phyloP scores from a whole-genome alignment of 2,888 invertebrate species.

The Nomada fabriciana region DNA sequence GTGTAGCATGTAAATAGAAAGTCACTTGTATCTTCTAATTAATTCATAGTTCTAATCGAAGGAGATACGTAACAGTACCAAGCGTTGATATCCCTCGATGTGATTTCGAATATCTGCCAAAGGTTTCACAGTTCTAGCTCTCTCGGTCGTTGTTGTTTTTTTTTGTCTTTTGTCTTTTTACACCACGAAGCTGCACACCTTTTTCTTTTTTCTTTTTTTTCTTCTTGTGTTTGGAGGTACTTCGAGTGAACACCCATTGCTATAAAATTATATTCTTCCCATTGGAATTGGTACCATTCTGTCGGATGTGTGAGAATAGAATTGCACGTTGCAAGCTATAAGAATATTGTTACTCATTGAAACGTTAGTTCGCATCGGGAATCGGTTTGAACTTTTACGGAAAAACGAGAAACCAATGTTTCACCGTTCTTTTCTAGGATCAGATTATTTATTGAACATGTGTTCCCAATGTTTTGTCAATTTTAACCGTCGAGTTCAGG shows the following conservation, averaged over 20 bases:
- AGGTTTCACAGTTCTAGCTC: slow-evolving; percentile 67
- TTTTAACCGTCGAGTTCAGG: slow-evolving; percentile 33
- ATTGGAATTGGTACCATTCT: slow-evolving; percentile 6
- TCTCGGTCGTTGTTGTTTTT: slow-evolving; percentile 39
- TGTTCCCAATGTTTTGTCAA: slow-evolving; percentile 26
- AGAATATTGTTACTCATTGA: slow-evolving; percentile 15
- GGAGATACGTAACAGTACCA: slow-evolving; percentile 59
- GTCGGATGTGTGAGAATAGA: slow-evolving; percentile 21
- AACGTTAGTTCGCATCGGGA: not conserved
- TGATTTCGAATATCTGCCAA: slow-evolving; percentile 63
- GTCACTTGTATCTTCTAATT: slow-evolving; percentile 66
- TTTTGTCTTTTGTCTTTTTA: slow-evolving; percentile 10
- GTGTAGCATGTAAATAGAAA: slow-evolving; percentile 66
- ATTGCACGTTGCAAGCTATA: slow-evolving; percentile 12
- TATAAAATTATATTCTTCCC: slow-evolving; percentile 20
- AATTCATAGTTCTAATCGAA: slow-evolving; percentile 52
- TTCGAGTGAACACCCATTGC: slow-evolving; percentile 28
- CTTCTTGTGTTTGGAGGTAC: slow-evolving; percentile 7
- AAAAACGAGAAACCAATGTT: not conserved
- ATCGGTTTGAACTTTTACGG: slow-evolving; percentile 12
- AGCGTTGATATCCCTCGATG: slow-evolving; percentile 54
- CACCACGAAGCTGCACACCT: slow-evolving; percentile 10
- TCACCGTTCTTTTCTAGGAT: not conserved
- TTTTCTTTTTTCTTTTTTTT: not conserved
- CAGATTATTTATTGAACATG: slow-evolving; percentile 4